Evolutionary conservation across 2,888 invertebrate species (phyloP), one percentile per base, ranked within the genome.

Genomic region (Eledona agricola): DNA sequence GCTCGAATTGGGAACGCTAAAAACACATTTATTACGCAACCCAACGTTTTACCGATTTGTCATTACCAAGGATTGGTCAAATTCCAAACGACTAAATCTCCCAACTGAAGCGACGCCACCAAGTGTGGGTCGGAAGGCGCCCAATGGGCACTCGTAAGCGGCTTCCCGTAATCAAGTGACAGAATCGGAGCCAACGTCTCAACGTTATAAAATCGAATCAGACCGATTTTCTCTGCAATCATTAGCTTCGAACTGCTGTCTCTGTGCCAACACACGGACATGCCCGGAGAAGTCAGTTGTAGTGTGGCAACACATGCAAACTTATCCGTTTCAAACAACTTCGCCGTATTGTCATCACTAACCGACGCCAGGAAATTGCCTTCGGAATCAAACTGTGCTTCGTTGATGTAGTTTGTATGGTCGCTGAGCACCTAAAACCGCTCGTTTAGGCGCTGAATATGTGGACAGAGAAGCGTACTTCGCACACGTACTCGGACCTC

Each of bases 201-300:
- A 4, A 87, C 80, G 73, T 88, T 89, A 66, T 88, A 90, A 71
- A 90, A 81, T 55, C 85, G 82, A 42, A 90, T 83, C 0, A 85
- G 74, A n/a, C 90, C 89, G 62, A 82, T 82, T 71, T 88, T 88
- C 71, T 89, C 88, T 0, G 86, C 89, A 1, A 90, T 87, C 57
- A 90, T 73, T 11, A 90, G 77, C 75, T 89, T 89, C 25, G 81
- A 81, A 1, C 81, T 79, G 64, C 89, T 88, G 51, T 86, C 84
- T 23, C 78, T 77, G 72, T 90, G 89, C 83, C 87, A 88, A 63
- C 83, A 80, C 0, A 85, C 83, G 2, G 80, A 80, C 74, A 85
- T 80, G 25, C 77, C 86, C 26, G 89, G 84, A 6, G 88, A 86
- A 12, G 81, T 81, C 10, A 90, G 75, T 51, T 81, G 78, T 65